These are phyloP conservation scores for Paramisgurnus dabryanus DNA, from an alignment of 2,113 vertebrate species.

Conservation along the genomic window DNA sequence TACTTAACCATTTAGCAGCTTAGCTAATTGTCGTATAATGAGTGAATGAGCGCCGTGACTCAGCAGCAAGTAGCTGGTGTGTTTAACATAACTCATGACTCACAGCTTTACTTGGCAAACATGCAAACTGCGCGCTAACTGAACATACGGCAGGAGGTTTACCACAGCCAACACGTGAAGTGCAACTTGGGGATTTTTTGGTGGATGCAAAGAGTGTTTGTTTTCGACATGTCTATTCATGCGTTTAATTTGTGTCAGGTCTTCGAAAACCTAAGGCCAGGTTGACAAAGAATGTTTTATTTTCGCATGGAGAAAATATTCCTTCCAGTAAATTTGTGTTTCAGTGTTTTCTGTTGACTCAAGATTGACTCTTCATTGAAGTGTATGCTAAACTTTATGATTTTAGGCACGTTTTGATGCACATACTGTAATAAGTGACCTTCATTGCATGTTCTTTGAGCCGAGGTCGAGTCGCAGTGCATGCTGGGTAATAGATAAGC, in stretches of 20 bases:
- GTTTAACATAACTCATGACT: slow-evolving; percentile 71
- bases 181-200: not conserved
- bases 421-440: no score
- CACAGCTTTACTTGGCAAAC: slow-evolving; percentile 49
- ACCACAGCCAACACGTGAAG: slow-evolving; percentile 27
- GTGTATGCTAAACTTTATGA: no score
- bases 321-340: not conserved
- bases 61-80: slow-evolving; percentile 69
- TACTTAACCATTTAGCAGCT: slow-evolving; percentile 65
- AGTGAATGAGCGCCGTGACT: slow-evolving; percentile 70
- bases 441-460: no score
- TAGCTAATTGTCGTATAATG: slow-evolving; percentile 69
- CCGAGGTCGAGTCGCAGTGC: not conserved
- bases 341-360: not conserved
- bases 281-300: not conserved
- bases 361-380: no score
- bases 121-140: slow-evolving; percentile 28
- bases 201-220: not conserved
- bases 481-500: not conserved
- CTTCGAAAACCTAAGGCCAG: not conserved
- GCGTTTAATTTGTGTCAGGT: not conserved
- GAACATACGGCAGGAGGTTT: slow-evolving; percentile 25
- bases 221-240: not conserved
- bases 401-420: no score
- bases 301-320: not conserved